A percentile compares a stretch with the other conserved stretches of the same genome.
Conservation (phyloP, 1,140 invertebrate genomes). For the Lasioglossum albipes region DNA sequence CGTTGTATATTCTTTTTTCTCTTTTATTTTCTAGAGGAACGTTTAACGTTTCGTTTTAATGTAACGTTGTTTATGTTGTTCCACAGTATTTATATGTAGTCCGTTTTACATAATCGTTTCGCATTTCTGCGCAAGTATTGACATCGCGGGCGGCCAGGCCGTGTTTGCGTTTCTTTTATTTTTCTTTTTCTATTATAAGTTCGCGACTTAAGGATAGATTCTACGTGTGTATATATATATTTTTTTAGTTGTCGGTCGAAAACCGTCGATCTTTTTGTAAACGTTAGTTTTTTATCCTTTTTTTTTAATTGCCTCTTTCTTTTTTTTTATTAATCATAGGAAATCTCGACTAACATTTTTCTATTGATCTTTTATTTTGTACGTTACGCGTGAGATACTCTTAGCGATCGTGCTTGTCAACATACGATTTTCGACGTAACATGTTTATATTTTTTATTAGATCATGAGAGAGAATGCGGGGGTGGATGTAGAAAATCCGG, state of each 20-base stretch:
- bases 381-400: conserved; percentile 1
- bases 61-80: conserved; percentile 7
- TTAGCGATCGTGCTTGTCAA: neutral
- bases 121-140: no score
- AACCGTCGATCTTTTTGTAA: neutral
- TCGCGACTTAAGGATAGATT: neutral
- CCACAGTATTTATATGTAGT: conserved; percentile 24
- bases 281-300: neutral
- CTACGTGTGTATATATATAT: neutral
- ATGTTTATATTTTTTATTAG: neutral
- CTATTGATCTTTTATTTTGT: conserved; percentile 2
- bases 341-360: neutral
- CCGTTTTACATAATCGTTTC: no score
- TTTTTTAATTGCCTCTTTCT: no score
- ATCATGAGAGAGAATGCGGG: no score
- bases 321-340: neutral
- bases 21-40: neutral
- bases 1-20: neutral
- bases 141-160: no score
- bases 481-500: neutral
- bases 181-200: no score
- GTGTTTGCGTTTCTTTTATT: no score
- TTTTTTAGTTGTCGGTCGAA: conserved; percentile 17
- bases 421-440: neutral
- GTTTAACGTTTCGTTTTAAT: conserved; percentile 1